Base-by-base conservation (phyloP, 2,888 invertebrate genomes). In the Lacanobia wlatinum region DNA sequence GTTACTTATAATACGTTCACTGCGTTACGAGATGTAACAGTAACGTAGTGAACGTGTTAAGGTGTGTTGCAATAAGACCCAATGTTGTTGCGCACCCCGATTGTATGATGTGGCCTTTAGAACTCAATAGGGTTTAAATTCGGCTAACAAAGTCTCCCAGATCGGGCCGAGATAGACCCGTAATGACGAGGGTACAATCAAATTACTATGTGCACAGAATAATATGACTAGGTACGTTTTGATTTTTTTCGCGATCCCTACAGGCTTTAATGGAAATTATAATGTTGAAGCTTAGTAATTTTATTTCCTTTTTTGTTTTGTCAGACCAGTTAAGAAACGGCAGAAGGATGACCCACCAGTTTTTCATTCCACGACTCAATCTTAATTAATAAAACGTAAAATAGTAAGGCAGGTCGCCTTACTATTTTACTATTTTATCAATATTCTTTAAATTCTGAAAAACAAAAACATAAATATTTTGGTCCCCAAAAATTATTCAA, bases 101-200 rank as follows among this genome's bases (percentile, higher is more conserved):
- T 40, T 46, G 64, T 76, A 16, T 72, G 72, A 64, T 14, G 40
- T 14, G 12, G 34, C 50, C 65, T 78, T 72, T 50, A 71, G 16
- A 18, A 50, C 60, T 61, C 52, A 83, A 76, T 66, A 52, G n/a
- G 40, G 48, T 76, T 78, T 62, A 60, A 79, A 83, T 78, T 74
- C 74, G 9, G 61, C 65, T 76, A 67, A 71, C 78, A 67, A 52
- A 59, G 71, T 67, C 52, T 10, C 53, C 55, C 48, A 74, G 79
- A 83, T 84, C 66, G 60, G 65, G 21, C 55, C 46, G 28, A 69
- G 75, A 76, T 80, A 84, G 55, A 34, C n/a, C 63, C 18, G 8
- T 76, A 73, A 79, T 84, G 82, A 80, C 75, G 56, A 84, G 82
- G 74, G 84, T 84, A 72, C 62, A 72, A 62, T 84, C 69, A 70